A percentile compares a stretch with the other conserved stretches of the same genome.
Evolutionary conservation across 1,140 invertebrate genomes (phyloP).

Genomic region (Drosophila sechellia): DNA sequence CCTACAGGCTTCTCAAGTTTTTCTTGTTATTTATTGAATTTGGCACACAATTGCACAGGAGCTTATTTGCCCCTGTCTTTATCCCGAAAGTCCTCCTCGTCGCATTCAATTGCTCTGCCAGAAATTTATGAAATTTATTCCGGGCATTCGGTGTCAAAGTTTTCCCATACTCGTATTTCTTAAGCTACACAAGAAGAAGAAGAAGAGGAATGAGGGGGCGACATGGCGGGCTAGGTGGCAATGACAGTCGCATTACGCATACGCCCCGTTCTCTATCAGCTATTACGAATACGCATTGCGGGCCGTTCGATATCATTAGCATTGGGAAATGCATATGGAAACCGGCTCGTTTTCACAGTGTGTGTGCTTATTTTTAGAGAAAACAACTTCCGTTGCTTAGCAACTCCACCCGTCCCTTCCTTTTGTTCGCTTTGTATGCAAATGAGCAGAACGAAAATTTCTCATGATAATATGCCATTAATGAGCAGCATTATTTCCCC

Average conservation of each 20-base stretch:
- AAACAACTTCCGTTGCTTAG: conserved; percentile 50
- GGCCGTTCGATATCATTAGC: conserved; percentile 31
- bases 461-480: conserved; percentile 51
- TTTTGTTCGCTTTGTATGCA: conserved; percentile 39
- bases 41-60: conserved; percentile 42
- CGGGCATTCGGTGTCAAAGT: conserved; percentile 14
- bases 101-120: conserved; percentile 35
- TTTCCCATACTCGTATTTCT: conserved; percentile 23
- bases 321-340: conserved; percentile 35
- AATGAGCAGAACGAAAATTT: conserved; percentile 39
- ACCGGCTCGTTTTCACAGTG: background rate
- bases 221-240: conserved; percentile 1
- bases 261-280: conserved; percentile 6
- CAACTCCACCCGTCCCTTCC: conserved; percentile 12
- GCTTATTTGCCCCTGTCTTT: conserved; percentile 15
- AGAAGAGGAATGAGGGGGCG: background rate
- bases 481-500: conserved; percentile 39
- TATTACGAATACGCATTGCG: conserved; percentile 40
- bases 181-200: background rate
- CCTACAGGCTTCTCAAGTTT: background rate
- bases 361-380: conserved; percentile 35
- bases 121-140: conserved; percentile 52
- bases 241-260: conserved; percentile 34
- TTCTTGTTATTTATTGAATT: conserved; percentile 56
- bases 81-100: background rate